Percentiles rank a stretch among this genome's conserved stretches.
Evolutionary conservation across 2,888 invertebrate genomes (phyloP).

Genomic region (Litoditis marina): DNA sequence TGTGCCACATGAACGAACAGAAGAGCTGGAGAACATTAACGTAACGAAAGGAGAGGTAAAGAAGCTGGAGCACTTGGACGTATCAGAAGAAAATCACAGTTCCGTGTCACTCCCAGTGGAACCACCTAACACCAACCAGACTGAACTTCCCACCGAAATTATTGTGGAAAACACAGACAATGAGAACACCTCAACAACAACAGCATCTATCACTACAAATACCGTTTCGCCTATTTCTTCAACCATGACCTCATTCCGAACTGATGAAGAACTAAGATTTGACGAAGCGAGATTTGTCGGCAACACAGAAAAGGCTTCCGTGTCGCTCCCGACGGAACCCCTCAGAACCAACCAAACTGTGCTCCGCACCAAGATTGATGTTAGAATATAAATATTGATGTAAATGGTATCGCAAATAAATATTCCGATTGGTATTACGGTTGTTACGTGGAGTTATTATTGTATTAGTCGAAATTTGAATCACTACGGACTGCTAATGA

Average conservation of each 20-base stretch:
- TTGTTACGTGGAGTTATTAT: no score
- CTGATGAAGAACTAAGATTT: background rate
- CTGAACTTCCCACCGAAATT: no score
- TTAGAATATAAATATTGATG: background rate
- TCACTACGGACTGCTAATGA: background rate
- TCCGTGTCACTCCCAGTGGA: no score
- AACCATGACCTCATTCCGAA: no score
- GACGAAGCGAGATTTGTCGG: background rate
- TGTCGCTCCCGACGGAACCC: background rate
- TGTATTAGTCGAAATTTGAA: no score
- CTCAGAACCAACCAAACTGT: conserved; percentile 2
- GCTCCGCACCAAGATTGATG: background rate
- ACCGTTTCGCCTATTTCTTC: no score
- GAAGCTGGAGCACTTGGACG: no score
- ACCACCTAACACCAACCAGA: no score
- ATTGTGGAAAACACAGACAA: background rate
- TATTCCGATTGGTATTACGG: background rate
- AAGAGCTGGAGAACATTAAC: no score
- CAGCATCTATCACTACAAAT: background rate
- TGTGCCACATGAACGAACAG: no score
- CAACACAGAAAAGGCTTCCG: background rate
- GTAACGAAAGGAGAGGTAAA: no score
- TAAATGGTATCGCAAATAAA: background rate
- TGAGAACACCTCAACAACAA: background rate
- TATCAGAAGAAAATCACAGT: no score